A percentile compares a stretch with the other conserved stretches of the same genome.
phyloP scores from a whole-genome alignment of 1,140 invertebrate species.

The Formica selysi region DNA sequence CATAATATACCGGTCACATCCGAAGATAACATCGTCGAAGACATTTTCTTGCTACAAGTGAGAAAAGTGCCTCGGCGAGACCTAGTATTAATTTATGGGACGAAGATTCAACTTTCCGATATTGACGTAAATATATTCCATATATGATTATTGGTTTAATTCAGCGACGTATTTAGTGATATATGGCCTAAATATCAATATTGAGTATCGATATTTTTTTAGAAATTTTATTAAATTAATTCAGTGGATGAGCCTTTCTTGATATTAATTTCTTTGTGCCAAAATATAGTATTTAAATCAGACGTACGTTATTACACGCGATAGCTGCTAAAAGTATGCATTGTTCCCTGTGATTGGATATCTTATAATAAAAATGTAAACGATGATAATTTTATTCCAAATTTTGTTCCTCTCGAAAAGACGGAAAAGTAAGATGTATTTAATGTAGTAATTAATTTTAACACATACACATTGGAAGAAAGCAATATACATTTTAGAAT shows the following conservation, averaged over 20 bases:
- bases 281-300: constrained; percentile 9
- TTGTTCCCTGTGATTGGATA: constrained; percentile 23
- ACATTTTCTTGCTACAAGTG: constrained; percentile 47
- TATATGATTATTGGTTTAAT: constrained; percentile 7
- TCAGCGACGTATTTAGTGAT: constrained; percentile 13
- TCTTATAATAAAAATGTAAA: constrained; percentile 14
- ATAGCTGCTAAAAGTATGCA: neutral
- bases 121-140: neutral
- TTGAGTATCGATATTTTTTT: constrained; percentile 40
- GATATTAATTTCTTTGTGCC: constrained; percentile 24
- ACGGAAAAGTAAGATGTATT: neutral
- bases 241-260: constrained; percentile 3
- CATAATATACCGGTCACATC: constrained; percentile 46
- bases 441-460: constrained; percentile 2
- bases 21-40: constrained; percentile 18
- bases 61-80: constrained; percentile 44
- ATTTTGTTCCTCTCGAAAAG: constrained; percentile 3
- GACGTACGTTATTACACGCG: neutral
- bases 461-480: neutral
- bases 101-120: constrained; percentile 16
- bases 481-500: constrained; percentile 43
- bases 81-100: constrained; percentile 26
- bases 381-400: neutral
- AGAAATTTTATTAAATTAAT: constrained; percentile 31
- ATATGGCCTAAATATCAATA: constrained; percentile 46